Percentiles rank a stretch among this genome's conserved stretches.
Conservation (phyloP, 2,113 vertebrate species). For the Oriolus oriolus region DNA sequence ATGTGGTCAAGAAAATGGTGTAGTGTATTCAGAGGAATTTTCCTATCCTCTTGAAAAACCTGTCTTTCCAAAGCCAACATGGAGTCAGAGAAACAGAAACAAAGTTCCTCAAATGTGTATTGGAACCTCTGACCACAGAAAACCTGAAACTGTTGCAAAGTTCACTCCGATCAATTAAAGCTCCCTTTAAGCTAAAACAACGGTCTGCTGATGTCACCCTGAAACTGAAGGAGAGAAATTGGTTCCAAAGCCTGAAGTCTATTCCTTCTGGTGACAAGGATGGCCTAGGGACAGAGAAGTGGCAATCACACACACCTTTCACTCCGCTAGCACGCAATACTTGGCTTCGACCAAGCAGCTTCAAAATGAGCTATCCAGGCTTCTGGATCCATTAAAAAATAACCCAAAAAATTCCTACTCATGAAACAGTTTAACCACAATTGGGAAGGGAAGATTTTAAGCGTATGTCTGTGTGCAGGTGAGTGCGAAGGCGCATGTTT, state of each 20-base stretch:
- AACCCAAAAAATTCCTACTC: not conserved
- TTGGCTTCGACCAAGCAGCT: not conserved
- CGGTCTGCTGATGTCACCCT: not conserved
- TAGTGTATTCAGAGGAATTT: not conserved
- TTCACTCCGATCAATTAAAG: not conserved
- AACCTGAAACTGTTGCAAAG: not conserved
- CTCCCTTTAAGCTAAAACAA: not conserved
- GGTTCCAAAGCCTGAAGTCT: not conserved
- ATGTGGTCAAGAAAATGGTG: not conserved
- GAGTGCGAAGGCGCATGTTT: not conserved
- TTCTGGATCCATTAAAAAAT: not conserved
- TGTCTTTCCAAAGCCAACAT: not conserved
- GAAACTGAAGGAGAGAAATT: not conserved
- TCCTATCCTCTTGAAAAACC: not conserved
- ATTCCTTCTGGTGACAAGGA: not conserved
- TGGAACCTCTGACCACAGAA: not conserved
- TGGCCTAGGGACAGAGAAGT: not conserved
- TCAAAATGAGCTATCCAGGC: not conserved
- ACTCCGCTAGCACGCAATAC: rapidly evolving
- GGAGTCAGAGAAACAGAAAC: not conserved
- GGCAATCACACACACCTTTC: not conserved
- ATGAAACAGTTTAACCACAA: not conserved
- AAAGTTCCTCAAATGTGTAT: not conserved
- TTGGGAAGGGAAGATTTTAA: not conserved
- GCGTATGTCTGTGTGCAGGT: not conserved